Conservation (phyloP, 2,113 vertebrate species). For the Percina caprodes region DNA sequence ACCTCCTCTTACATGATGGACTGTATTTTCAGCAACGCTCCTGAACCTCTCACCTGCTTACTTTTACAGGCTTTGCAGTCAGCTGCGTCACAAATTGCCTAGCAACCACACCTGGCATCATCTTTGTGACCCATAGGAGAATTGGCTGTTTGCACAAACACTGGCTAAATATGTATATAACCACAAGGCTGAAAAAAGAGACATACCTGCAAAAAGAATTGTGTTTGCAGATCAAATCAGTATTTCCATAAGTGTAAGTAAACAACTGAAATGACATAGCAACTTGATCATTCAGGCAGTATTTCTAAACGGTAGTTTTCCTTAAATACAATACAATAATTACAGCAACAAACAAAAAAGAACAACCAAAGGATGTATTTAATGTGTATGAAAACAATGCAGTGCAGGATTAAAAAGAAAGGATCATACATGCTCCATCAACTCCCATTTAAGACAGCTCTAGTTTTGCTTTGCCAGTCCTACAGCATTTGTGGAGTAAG, state of each 20-base stretch:
- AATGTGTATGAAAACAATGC: neutral
- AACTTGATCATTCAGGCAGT: neutral
- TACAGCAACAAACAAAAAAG: neutral
- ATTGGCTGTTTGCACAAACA: conserved; percentile 36
- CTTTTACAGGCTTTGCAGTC: neutral
- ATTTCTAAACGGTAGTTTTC: neutral
- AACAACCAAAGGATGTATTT: neutral
- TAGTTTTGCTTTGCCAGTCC: too few species aligned
- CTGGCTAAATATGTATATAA: conserved; percentile 6
- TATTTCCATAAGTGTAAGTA: neutral
- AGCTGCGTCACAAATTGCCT: conserved; percentile 50
- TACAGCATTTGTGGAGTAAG: too few species aligned
- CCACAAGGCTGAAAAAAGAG: neutral
- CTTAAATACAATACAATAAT: neutral
- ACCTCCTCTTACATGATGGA: conserved; percentile 38
- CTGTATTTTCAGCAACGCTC: conserved; percentile 8
- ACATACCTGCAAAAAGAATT: neutral
- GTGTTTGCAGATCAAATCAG: conserved; percentile 13
- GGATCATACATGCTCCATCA: conserved; percentile 37
- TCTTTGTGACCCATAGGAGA: conserved; percentile 31
- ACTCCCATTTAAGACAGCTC: neutral
- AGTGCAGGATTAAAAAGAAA: neutral
- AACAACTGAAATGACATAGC: neutral
- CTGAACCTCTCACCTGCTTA: neutral
- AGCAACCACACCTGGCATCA: conserved; percentile 61